Conservation (phyloP, 2,888 invertebrate genomes). For the Maniola hyperantus region DNA sequence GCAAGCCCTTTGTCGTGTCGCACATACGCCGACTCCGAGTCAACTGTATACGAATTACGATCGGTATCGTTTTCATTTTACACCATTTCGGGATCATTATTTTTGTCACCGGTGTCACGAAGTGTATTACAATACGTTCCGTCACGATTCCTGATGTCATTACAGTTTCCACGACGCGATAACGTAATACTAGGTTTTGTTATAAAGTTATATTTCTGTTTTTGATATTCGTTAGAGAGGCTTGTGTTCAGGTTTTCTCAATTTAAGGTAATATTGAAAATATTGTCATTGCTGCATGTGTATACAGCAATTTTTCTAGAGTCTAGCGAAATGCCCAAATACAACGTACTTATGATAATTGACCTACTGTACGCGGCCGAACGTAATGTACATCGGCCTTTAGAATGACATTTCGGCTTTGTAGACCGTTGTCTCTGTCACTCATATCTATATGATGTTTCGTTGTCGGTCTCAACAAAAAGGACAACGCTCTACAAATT, state of each 20-base stretch:
- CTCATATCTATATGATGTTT: too few species aligned
- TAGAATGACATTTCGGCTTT: too few species aligned
- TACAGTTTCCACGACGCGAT: slow-evolving; percentile 55
- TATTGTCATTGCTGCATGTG: background rate
- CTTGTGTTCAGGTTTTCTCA: background rate
- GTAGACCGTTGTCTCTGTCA: too few species aligned
- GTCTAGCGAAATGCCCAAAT: too few species aligned
- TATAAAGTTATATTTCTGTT: background rate
- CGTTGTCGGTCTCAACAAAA: too few species aligned
- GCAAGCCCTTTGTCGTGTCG: slow-evolving; percentile 58
- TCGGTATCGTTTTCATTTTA: slow-evolving; percentile 61
- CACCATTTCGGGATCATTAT: slow-evolving; percentile 57
- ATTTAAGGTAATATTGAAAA: background rate
- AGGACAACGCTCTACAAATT: too few species aligned
- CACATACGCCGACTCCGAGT: slow-evolving; percentile 52
- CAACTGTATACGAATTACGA: slow-evolving; percentile 49
- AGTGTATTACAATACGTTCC: slow-evolving; percentile 53
- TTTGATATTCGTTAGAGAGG: background rate
- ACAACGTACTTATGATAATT: too few species aligned
- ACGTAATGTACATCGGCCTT: too few species aligned
- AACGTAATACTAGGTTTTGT: slow-evolving; percentile 14
- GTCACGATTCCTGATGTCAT: slow-evolving; percentile 67
- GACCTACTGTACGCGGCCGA: too few species aligned
- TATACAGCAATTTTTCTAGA: too few species aligned
- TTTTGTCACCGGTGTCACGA: slow-evolving; percentile 65